phyloP scores from a whole-genome alignment of 2,888 invertebrate genomes.

The Hyles lineata region DNA sequence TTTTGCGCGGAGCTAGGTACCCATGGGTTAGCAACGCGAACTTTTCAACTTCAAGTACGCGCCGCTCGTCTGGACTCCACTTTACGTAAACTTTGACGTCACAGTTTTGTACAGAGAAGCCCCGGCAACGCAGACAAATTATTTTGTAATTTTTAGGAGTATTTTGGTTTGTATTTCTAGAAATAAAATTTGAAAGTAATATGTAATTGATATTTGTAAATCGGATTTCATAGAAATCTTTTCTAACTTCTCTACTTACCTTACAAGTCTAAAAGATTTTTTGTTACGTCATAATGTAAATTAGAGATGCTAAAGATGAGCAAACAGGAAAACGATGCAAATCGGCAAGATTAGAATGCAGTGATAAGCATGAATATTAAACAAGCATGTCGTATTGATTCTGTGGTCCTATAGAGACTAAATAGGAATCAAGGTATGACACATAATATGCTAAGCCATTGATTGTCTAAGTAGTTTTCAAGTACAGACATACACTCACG shows the following conservation, averaged over 20 bases:
- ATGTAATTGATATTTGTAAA: no score
- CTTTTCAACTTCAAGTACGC: conserved; percentile 32
- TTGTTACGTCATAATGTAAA: not conserved
- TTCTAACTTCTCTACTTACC: not conserved
- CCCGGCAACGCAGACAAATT: not conserved
- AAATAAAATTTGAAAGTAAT: not conserved
- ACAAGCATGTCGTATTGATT: not conserved
- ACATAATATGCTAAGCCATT: no score
- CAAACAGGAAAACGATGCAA: conserved; percentile 4
- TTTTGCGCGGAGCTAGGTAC: conserved; percentile 9
- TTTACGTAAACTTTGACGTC: conserved; percentile 24
- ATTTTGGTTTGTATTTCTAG: not conserved
- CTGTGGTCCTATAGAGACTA: not conserved
- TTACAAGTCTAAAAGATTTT: not conserved
- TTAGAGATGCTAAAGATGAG: not conserved
- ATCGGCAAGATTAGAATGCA: conserved; percentile 7
- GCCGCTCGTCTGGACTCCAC: conserved; percentile 7
- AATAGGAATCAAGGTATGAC: not conserved
- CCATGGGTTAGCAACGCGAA: not conserved
- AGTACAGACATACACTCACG: no score
- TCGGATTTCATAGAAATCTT: not conserved
- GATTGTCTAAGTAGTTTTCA: no score
- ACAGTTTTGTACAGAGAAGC: not conserved
- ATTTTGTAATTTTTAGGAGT: no score
- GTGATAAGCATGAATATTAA: not conserved